Evolutionary conservation across 2,113 vertebrate genomes (phyloP).

Genomic region (Leucopternis melanops): DNA sequence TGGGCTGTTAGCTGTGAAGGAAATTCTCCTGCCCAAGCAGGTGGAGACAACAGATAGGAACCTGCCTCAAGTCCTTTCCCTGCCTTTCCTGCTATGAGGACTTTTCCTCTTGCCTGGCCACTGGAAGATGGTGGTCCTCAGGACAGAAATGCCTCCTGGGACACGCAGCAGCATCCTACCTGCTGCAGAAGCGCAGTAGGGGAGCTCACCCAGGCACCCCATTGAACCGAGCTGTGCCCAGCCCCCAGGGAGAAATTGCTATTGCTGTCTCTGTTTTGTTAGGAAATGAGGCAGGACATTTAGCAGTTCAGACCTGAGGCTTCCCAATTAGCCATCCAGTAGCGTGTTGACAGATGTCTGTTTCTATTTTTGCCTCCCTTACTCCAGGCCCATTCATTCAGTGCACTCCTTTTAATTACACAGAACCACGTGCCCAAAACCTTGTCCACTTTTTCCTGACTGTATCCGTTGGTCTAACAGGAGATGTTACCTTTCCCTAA

Average conservation of each 20-base stretch:
- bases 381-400: constrained; percentile 10
- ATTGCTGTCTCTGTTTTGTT: neutral
- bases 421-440: neutral
- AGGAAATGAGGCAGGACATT: neutral
- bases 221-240: neutral
- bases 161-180: neutral
- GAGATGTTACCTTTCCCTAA: neutral
- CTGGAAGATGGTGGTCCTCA: neutral
- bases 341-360: neutral
- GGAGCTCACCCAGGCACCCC: fast-evolving
- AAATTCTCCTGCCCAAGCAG: neutral
- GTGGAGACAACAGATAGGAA: neutral
- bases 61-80: neutral
- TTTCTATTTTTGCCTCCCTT: constrained; percentile 30
- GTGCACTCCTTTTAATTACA: neutral
- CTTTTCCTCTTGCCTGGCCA: neutral
- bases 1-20: neutral
- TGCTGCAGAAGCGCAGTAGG: neutral
- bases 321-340: constrained; percentile 14
- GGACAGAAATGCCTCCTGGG: neutral
- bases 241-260: neutral
- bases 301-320: neutral
- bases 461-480: neutral
- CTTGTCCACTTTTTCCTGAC: neutral
- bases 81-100: neutral